Evolutionary conservation across 2,888 invertebrate genomes (phyloP), one percentile per base, ranked within the genome.

Genomic region (Ernsta delagoae): DNA sequence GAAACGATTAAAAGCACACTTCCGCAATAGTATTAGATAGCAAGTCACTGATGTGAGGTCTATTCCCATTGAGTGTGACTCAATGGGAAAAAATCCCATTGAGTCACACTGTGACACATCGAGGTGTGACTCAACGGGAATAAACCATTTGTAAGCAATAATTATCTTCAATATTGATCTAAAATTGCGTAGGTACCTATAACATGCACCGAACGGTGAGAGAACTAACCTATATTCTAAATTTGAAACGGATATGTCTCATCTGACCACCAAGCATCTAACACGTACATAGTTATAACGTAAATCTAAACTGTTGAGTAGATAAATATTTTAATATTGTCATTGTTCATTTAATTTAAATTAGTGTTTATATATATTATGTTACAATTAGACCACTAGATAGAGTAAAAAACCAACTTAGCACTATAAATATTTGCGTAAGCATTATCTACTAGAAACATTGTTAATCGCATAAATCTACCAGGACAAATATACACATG

Each of bases 251-350:
- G 80, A 81, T 86, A 85, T 84, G 84, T 85, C 83, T 81, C 83
- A 80, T 79, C 80, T 73, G 75, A 83, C 76, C 83, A 88, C 83
- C 81, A 88, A 89, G 87, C 89, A 86, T 82, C 88, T 90, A 89
- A 87, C 86, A 88, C 84, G 83, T 84, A 85, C 84, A 83, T 84
- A 86, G 84, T 82, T 83, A 85, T 84, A 89, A 88, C 81, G 82
- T 90, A 89, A 88, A 71, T 82, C 89, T 89, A 89, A 86, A 85
- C n/a, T 82, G 86, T 85, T 83, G 83, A 86, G 84, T 88, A 89
- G 88, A 89, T 90, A 88, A 79, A 83, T 86, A 89, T 88, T 83
- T 88, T 90, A 92, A 92, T 93, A 93, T 93, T 93, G 92, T 93
- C 92, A 92, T 90, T 88, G 76, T 81, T 80, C 59, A 70, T 77